Percentiles rank a stretch among this genome's conserved stretches.
phyloP scores from a whole-genome alignment of 2,888 invertebrate species.

The Archips crataeganus region DNA sequence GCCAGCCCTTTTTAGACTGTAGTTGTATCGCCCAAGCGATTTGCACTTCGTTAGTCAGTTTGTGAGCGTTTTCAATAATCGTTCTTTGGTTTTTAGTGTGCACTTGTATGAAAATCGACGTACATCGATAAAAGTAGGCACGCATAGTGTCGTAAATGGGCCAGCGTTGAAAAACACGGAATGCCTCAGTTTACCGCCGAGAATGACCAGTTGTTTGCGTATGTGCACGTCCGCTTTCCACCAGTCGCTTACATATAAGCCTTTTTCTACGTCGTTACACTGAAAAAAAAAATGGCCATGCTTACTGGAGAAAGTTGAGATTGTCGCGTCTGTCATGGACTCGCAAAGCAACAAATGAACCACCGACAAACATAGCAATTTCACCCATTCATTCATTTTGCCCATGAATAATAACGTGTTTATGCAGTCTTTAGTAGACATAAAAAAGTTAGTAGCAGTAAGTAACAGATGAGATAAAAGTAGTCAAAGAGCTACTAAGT shows the following conservation, averaged over 20 bases:
- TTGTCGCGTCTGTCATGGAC: no score
- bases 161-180: slow-evolving; percentile 62
- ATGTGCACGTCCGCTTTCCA: slow-evolving; percentile 59
- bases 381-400: no score
- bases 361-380: no score
- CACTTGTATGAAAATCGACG: slow-evolving; percentile 41
- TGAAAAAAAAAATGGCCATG: slow-evolving; percentile 42
- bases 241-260: slow-evolving; percentile 66
- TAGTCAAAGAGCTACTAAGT: neutral
- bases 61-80: neutral
- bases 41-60: no score
- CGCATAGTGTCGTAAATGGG: slow-evolving; percentile 60
- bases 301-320: no score
- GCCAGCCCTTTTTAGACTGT: no score
- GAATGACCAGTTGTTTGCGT: slow-evolving; percentile 55
- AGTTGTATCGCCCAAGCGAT: no score
- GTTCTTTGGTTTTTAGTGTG: neutral
- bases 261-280: slow-evolving; percentile 57
- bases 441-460: no score
- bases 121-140: slow-evolving; percentile 69
- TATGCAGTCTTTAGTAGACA: no score
- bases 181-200: slow-evolving; percentile 61
- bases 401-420: no score
- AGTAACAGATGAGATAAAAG: neutral
- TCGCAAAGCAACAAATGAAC: no score